phyloP scores from a whole-genome alignment of 2,113 vertebrate species.

The Lutjanus erythropterus region DNA sequence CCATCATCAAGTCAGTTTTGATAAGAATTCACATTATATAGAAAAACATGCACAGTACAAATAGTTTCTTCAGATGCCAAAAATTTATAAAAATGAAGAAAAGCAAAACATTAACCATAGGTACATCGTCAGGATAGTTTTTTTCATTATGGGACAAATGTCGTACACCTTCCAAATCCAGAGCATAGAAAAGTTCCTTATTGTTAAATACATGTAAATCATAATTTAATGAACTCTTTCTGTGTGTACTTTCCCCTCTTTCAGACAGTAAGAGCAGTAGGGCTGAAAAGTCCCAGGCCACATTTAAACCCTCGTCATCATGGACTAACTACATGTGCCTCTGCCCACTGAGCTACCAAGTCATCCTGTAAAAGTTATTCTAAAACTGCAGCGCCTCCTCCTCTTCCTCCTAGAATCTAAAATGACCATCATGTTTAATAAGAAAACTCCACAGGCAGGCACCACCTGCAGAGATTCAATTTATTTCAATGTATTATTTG shows the following conservation, averaged over 20 bases:
- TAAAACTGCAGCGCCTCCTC: constrained; percentile 42
- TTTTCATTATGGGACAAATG: not conserved
- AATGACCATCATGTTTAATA: not conserved
- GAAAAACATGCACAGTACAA: not conserved
- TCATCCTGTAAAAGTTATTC: constrained; percentile 58
- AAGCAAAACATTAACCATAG: not conserved
- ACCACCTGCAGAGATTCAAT: constrained; percentile 2
- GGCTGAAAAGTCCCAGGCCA: constrained; percentile 39
- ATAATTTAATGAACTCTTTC: not conserved
- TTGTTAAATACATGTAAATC: not conserved
- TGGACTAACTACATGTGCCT: not conserved
- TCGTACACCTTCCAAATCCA: not conserved
- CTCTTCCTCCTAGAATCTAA: not conserved
- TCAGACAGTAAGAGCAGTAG: not conserved
- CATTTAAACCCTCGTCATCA: constrained; percentile 17
- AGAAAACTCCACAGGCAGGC: not conserved
- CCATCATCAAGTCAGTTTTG: not conserved
- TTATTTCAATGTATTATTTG: no score
- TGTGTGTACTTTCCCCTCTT: not conserved
- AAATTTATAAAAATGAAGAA: not conserved
- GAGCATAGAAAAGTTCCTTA: not conserved
- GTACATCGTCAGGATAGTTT: not conserved
- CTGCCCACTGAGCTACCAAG: constrained; percentile 47
- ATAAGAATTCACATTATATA: not conserved
- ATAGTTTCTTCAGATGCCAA: not conserved